phyloP scores from a whole-genome alignment of 2,888 invertebrate species.

The Agrochola lota region DNA sequence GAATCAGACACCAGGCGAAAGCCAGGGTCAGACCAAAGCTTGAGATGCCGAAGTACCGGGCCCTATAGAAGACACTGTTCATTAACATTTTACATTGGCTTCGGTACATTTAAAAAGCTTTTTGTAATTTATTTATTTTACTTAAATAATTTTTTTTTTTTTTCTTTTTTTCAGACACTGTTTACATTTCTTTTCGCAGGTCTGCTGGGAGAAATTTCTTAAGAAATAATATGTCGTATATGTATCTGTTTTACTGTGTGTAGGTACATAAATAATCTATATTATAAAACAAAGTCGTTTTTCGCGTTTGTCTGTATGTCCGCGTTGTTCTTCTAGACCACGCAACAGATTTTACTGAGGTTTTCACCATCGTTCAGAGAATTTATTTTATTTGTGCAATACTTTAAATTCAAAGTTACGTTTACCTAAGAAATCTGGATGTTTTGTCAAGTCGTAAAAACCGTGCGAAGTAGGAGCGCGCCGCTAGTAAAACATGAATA shows the following conservation, averaged over 20 bases:
- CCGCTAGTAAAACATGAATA: not conserved
- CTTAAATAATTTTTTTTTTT: not conserved
- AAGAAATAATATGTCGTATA: not conserved
- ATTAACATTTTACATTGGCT: constrained; percentile 51
- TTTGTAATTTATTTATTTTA: not conserved
- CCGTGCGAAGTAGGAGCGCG: too few relatives aligned
- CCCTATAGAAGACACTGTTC: constrained; percentile 70
- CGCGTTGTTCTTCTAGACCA: too few relatives aligned
- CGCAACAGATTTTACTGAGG: too few relatives aligned
- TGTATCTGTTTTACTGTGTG: not conserved
- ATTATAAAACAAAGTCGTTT: too few relatives aligned
- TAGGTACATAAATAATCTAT: too few relatives aligned
- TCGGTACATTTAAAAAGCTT: not conserved
- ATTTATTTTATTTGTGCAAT: too few relatives aligned
- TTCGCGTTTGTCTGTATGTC: too few relatives aligned
- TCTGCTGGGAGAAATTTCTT: not conserved
- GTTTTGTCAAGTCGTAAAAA: too few relatives aligned
- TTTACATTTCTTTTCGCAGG: not conserved
- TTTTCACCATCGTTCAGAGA: too few relatives aligned
- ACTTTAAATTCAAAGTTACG: too few relatives aligned
- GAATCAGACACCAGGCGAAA: constrained; percentile 68
- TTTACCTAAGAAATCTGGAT: too few relatives aligned
- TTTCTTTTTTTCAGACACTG: not conserved
- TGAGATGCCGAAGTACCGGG: constrained; percentile 79
- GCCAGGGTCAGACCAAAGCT: constrained; percentile 67